phyloP scores from a whole-genome alignment of 2,113 vertebrate genomes.

The Pongo abelii region DNA sequence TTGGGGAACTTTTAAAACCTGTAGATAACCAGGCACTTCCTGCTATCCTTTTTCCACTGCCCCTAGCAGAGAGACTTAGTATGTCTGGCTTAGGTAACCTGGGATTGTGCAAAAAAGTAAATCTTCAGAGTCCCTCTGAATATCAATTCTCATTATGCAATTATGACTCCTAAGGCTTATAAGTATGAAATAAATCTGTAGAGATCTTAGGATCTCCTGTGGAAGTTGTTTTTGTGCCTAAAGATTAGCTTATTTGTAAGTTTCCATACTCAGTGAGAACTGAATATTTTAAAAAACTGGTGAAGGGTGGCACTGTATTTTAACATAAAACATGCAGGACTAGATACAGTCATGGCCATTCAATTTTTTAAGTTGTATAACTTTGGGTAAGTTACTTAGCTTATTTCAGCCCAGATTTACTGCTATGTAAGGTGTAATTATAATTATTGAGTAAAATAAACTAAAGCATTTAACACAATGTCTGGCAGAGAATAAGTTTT shows the following conservation, averaged over 20 bases:
- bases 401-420: neutral
- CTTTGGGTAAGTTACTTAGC: neutral
- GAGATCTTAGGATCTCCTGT: neutral
- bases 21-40: neutral
- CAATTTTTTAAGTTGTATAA: neutral
- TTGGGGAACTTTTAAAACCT: neutral
- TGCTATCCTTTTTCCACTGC: neutral
- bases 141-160: neutral
- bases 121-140: neutral
- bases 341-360: neutral
- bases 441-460: neutral
- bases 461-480: neutral
- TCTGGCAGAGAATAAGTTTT: neutral
- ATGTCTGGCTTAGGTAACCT: neutral
- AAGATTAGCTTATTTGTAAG: neutral
- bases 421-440: neutral
- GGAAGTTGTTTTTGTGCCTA: neutral
- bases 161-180: neutral
- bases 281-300: neutral
- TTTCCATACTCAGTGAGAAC: neutral
- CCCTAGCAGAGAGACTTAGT: neutral
- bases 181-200: neutral
- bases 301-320: neutral
- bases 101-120: neutral
- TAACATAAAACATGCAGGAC: neutral